Conservation (phyloP, 2,113 vertebrate genomes). For the Antechinus stuartii region DNA sequence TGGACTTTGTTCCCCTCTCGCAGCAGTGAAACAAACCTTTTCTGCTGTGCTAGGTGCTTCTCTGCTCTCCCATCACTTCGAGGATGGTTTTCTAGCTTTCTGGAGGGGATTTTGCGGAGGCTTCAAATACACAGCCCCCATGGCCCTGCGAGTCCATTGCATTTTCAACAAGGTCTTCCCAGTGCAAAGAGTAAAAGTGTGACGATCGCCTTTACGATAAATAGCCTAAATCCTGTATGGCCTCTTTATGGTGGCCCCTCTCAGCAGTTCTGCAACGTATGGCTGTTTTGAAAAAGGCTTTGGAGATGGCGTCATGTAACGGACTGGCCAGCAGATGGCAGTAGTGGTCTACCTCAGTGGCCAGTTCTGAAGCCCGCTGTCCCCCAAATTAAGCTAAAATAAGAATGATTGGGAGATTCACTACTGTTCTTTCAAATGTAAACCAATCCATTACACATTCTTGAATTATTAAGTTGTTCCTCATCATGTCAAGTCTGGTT, state of each 20-base stretch:
- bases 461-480: slow-evolving; percentile 74
- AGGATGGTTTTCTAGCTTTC: no score
- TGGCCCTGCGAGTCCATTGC: slow-evolving; percentile 58
- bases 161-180: slow-evolving; percentile 81
- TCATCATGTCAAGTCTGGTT: slow-evolving; percentile 70
- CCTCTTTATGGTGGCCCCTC: slow-evolving; percentile 79
- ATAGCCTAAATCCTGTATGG: slow-evolving; percentile 81
- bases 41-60: no score
- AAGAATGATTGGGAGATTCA: slow-evolving; percentile 64
- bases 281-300: slow-evolving; percentile 69
- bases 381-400: slow-evolving; percentile 47
- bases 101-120: no score
- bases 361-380: slow-evolving; percentile 25
- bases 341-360: slow-evolving; percentile 83
- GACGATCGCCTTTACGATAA: slow-evolving; percentile 80
- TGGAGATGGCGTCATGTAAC: slow-evolving; percentile 72
- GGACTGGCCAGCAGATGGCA: slow-evolving; percentile 87
- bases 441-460: slow-evolving; percentile 72
- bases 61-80: no score
- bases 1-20: no score
- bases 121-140: no score
- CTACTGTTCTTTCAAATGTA: slow-evolving; percentile 63
- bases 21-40: no score
- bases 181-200: slow-evolving; percentile 81
- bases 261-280: slow-evolving; percentile 73